Conservation (phyloP, 2,888 invertebrate genomes). For the Tenthredo amoena region DNA sequence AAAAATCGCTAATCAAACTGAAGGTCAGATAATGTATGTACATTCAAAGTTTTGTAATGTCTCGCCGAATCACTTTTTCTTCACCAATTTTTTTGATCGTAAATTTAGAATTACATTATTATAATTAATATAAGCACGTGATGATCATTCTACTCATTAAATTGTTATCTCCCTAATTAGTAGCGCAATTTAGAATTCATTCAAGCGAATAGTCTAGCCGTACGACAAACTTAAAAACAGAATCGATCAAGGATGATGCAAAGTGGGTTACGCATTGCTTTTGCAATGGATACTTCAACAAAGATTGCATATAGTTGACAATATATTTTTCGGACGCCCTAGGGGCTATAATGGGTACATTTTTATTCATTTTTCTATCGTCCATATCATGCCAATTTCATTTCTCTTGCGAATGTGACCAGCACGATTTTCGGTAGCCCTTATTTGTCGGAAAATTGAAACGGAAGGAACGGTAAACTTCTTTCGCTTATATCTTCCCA, state of each 20-base stretch:
- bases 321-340: no score
- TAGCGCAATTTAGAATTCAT: background rate
- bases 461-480: background rate
- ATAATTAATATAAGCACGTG: background rate
- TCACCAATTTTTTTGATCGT: background rate
- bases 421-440: background rate
- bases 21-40: background rate
- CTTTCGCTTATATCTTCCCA: background rate
- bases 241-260: background rate
- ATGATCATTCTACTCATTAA: slow-evolving; percentile 32
- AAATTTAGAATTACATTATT: background rate
- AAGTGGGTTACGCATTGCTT: background rate
- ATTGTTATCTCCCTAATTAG: slow-evolving; percentile 14
- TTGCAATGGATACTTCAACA: background rate
- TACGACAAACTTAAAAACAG: background rate
- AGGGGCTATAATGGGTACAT: no score
- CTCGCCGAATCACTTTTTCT: background rate
- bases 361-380: no score
- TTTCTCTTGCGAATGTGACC: background rate
- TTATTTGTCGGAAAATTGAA: background rate
- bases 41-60: background rate
- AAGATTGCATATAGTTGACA: no score
- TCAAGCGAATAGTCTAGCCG: background rate
- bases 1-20: background rate
- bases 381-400: background rate